These are phyloP conservation scores for Heliconius ethilla DNA, from an alignment of 2,888 invertebrate species.

Conservation along the genomic window DNA sequence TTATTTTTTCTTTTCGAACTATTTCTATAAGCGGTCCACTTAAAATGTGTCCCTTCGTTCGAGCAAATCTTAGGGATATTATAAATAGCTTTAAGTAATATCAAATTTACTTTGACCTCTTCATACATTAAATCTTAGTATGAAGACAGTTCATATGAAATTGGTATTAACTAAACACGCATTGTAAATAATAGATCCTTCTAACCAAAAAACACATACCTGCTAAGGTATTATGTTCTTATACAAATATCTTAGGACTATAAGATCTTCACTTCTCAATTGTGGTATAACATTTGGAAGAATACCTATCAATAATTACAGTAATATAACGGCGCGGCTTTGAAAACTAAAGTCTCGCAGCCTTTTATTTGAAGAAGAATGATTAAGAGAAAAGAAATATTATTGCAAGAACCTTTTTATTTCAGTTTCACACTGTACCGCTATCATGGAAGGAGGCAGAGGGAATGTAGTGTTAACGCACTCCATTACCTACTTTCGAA, in stretches of 20 bases:
- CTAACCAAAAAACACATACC: constrained; percentile 2
- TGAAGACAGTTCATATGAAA: neutral
- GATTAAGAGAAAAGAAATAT: too few relatives aligned
- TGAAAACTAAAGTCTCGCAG: too few relatives aligned
- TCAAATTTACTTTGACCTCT: neutral
- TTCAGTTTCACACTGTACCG: too few relatives aligned
- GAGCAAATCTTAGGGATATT: neutral
- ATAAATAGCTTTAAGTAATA: neutral
- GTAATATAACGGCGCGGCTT: too few relatives aligned
- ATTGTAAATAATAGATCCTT: neutral
- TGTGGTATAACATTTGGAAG: too few relatives aligned
- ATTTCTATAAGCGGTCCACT: neutral
- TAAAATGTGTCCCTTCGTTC: neutral
- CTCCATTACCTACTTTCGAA: too few relatives aligned
- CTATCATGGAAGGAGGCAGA: too few relatives aligned
- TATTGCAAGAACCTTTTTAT: too few relatives aligned
- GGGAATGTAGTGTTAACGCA: too few relatives aligned
- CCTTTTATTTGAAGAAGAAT: too few relatives aligned
- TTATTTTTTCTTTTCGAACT: neutral
- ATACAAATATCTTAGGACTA: neutral
- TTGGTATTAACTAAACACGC: neutral
- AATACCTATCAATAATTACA: too few relatives aligned
- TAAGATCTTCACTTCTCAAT: too few relatives aligned
- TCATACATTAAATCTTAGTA: neutral
- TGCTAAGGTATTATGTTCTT: constrained; percentile 4